phyloP scores from a whole-genome alignment of 2,888 invertebrate genomes.

The Schizaphis graminum region DNA sequence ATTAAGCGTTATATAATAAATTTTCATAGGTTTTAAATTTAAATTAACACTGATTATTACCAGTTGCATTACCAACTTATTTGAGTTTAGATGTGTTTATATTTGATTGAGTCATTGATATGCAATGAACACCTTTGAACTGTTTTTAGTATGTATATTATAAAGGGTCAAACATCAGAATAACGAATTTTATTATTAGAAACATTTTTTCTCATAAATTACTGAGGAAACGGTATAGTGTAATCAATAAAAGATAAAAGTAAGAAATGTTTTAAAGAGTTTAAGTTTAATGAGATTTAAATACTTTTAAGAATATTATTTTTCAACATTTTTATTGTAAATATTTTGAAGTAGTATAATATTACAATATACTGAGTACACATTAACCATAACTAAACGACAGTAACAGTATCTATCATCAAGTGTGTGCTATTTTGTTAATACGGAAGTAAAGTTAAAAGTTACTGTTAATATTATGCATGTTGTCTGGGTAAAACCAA shows the following conservation, averaged over 20 bases:
- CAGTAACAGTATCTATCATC: too few species aligned
- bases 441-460: neutral
- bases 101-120: neutral
- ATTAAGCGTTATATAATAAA: too few species aligned
- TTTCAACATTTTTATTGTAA: neutral
- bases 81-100: neutral
- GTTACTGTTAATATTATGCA: neutral
- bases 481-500: neutral
- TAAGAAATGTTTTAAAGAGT: neutral
- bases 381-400: too few species aligned
- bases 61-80: accelerated
- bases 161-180: neutral
- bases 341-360: too few species aligned
- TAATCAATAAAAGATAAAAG: neutral
- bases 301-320: neutral
- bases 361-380: too few species aligned
- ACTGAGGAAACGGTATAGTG: neutral
- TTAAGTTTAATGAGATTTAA: neutral
- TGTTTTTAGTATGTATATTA: neutral
- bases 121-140: neutral
- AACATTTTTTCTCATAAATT: neutral
- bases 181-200: neutral
- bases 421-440: neutral
- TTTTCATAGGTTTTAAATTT: neutral
- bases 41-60: neutral